phyloP scores from a whole-genome alignment of 2,888 invertebrate species.

The Cremastinae sp. region DNA sequence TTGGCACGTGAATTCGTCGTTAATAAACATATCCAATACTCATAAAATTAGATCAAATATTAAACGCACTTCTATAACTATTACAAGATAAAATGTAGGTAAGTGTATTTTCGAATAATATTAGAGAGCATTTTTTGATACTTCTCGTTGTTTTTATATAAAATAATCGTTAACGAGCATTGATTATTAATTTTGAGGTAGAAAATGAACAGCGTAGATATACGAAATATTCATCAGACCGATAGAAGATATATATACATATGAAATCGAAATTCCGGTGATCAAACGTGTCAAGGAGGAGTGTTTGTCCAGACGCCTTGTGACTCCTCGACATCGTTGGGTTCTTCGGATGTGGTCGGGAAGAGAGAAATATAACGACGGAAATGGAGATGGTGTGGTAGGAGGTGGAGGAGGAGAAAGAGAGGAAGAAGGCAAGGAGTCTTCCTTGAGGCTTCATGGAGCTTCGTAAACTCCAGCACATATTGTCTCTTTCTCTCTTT shows the following conservation, averaged over 20 bases:
- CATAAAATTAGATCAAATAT: no score
- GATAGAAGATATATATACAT: not conserved
- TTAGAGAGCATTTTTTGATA: no score
- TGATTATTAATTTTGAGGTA: not conserved
- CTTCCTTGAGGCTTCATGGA: conserved; percentile 3
- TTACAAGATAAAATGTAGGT: no score
- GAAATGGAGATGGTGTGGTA: not conserved
- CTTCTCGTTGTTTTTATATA: no score
- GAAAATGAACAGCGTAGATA: not conserved
- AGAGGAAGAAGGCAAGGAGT: not conserved
- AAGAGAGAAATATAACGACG: not conserved
- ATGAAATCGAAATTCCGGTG: conserved; percentile 42
- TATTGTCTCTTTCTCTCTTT: conserved; percentile 38
- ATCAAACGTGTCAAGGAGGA: conserved; percentile 29
- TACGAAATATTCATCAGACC: not conserved
- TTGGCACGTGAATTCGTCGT: no score
- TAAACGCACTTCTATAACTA: no score
- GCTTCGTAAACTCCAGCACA: conserved; percentile 46
- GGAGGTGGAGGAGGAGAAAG: conserved; percentile 14
- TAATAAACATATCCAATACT: no score
- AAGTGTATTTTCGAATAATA: no score
- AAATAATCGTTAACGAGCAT: not conserved
- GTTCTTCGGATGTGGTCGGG: conserved; percentile 22
- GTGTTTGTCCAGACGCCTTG: conserved; percentile 55
- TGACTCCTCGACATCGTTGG: conserved; percentile 45